phyloP scores from a whole-genome alignment of 2,113 vertebrate genomes.

The Oncorhynchus mykiss region DNA sequence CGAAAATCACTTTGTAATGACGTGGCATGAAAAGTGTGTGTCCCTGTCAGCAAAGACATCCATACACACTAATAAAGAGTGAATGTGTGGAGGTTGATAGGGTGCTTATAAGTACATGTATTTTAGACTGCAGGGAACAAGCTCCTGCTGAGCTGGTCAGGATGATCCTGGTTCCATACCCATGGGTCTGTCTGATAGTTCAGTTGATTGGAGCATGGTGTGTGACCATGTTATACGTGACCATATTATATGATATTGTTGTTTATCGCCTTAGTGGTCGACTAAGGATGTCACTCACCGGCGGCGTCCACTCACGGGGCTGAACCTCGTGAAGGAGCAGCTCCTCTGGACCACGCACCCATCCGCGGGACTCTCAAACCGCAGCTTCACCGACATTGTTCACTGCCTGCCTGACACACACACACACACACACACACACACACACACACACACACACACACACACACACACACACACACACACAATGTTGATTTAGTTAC shows the following conservation, averaged over 20 bases:
- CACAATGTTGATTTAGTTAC: neutral
- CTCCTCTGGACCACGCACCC: slow-evolving; percentile 66
- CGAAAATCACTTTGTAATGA: no score
- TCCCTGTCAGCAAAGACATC: no score
- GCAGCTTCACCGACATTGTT: slow-evolving; percentile 77
- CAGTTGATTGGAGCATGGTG: no score
- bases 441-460: slow-evolving; percentile 18
- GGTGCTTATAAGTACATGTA: no score
- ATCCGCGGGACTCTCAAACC: slow-evolving; percentile 67
- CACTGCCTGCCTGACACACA: slow-evolving; percentile 24
- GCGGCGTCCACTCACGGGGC: slow-evolving; percentile 60
- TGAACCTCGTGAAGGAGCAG: slow-evolving; percentile 73
- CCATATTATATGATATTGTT: neutral
- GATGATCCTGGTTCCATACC: no score
- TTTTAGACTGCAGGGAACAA: no score
- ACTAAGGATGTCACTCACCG: slow-evolving; percentile 49
- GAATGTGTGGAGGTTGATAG: no score
- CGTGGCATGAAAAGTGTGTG: no score
- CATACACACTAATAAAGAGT: no score
- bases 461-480: slow-evolving; percentile 28
- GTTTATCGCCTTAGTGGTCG: neutral
- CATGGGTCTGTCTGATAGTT: no score
- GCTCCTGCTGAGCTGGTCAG: no score
- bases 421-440: slow-evolving; percentile 15
- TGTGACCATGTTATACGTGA: no score